phyloP scores from a whole-genome alignment of 2,888 invertebrate genomes.

The Chirona hameri region DNA sequence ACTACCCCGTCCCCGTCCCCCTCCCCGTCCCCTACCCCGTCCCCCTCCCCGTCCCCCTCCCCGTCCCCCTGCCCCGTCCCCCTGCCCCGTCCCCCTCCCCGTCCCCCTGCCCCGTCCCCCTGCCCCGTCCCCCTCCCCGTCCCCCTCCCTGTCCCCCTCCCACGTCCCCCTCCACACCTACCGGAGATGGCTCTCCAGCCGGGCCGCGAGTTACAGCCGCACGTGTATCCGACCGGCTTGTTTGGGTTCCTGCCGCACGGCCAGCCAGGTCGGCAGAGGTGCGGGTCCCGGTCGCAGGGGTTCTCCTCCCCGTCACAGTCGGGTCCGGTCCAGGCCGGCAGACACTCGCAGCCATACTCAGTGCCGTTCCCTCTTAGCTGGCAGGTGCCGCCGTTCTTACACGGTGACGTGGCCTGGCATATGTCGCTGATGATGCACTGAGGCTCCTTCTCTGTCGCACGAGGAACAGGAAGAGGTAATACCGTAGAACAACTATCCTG shows the following conservation, averaged over 20 bases:
- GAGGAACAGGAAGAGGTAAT: background rate
- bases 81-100: no score
- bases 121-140: no score
- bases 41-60: no score
- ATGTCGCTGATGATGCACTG: slow-evolving; percentile 5
- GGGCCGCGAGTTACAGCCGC: slow-evolving; percentile 7
- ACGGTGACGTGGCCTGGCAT: background rate
- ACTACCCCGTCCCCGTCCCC: no score
- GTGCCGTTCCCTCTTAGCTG: background rate
- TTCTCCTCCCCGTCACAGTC: slow-evolving; percentile 1
- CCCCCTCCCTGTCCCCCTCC: no score
- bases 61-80: no score
- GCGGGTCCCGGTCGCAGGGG: slow-evolving; percentile 11
- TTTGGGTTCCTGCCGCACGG: slow-evolving; percentile 8
- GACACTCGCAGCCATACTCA: slow-evolving; percentile 1
- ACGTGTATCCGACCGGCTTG: slow-evolving; percentile 6
- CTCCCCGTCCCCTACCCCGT: no score
- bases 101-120: no score
- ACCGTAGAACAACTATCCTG: no score
- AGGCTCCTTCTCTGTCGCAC: background rate
- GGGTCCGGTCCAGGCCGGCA: background rate
- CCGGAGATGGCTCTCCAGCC: slow-evolving; percentile 1
- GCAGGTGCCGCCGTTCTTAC: slow-evolving; percentile 22
- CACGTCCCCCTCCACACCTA: background rate
- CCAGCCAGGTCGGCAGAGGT: background rate